Evolutionary conservation across 1,140 invertebrate species (phyloP).

Genomic region (Neomicropteryx cornuta): DNA sequence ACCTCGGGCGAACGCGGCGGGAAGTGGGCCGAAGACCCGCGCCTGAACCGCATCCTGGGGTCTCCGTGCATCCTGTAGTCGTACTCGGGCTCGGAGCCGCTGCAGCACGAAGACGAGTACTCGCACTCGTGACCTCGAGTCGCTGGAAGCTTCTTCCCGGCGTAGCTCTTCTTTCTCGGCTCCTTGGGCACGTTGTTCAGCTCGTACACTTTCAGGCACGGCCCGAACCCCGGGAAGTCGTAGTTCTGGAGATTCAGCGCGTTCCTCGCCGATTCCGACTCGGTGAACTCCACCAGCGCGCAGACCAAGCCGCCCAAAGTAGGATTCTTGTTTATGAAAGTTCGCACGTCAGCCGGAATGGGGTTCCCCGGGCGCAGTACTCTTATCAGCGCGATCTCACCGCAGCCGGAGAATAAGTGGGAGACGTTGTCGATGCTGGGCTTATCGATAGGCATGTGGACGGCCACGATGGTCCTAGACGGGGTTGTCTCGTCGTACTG

Average conservation of each 20-base stretch:
- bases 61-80: constrained; percentile 36
- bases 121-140: constrained; percentile 22
- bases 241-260: constrained; percentile 52
- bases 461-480: constrained; percentile 80
- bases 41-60: constrained; percentile 34
- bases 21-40: constrained; percentile 47
- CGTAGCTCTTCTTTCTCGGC: constrained; percentile 41
- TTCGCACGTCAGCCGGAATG: constrained; percentile 76
- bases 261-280: constrained; percentile 70
- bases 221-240: constrained; percentile 28
- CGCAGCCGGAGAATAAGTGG: constrained; percentile 74
- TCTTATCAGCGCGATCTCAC: constrained; percentile 78
- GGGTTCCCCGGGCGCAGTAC: constrained; percentile 78
- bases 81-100: constrained; percentile 56
- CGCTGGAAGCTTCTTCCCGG: constrained; percentile 28
- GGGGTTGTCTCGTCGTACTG: constrained; percentile 84
- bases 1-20: constrained; percentile 40
- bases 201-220: constrained; percentile 42
- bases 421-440: constrained; percentile 80
- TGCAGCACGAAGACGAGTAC: constrained; percentile 49
- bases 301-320: constrained; percentile 73
- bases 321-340: constrained; percentile 83
- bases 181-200: constrained; percentile 45
- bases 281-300: constrained; percentile 82
- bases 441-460: constrained; percentile 72